Evolutionary conservation across 2,888 invertebrate genomes (phyloP).

Genomic region (Aproaerema taeniolella): DNA sequence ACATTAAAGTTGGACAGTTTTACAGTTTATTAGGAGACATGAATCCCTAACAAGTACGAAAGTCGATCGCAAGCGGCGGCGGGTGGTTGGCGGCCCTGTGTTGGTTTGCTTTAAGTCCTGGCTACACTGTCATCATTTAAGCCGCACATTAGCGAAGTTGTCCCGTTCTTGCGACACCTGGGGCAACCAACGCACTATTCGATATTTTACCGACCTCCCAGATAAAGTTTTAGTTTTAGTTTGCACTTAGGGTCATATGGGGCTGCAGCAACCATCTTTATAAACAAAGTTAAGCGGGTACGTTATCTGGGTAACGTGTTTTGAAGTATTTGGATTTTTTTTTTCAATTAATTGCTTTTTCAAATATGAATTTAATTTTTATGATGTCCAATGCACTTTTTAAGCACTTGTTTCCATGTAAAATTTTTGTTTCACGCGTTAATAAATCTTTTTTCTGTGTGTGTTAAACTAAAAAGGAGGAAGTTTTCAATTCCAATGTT

Average conservation of each 20-base stretch:
- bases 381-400: too few species aligned
- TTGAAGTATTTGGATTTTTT: too few species aligned
- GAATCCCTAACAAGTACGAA: constrained; percentile 4
- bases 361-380: too few species aligned
- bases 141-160: constrained; percentile 73
- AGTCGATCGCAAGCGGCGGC: background rate
- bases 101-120: constrained; percentile 39
- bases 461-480: too few species aligned
- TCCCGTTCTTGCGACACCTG: constrained; percentile 67
- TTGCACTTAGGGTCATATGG: constrained; percentile 16
- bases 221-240: constrained; percentile 49
- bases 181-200: constrained; percentile 53
- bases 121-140: constrained; percentile 70
- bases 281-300: constrained; percentile 52
- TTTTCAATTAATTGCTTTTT: too few species aligned
- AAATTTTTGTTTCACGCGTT: too few species aligned
- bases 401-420: too few species aligned
- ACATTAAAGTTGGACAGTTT: background rate
- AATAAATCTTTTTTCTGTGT: too few species aligned
- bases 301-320: too few species aligned
- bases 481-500: too few species aligned
- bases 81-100: constrained; percentile 13
- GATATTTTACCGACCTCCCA: constrained; percentile 60
- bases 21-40: constrained; percentile 4
- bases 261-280: constrained; percentile 18